Evolutionary conservation across 1,140 invertebrate genomes (phyloP).

Genomic region (Drosophila sechellia): DNA sequence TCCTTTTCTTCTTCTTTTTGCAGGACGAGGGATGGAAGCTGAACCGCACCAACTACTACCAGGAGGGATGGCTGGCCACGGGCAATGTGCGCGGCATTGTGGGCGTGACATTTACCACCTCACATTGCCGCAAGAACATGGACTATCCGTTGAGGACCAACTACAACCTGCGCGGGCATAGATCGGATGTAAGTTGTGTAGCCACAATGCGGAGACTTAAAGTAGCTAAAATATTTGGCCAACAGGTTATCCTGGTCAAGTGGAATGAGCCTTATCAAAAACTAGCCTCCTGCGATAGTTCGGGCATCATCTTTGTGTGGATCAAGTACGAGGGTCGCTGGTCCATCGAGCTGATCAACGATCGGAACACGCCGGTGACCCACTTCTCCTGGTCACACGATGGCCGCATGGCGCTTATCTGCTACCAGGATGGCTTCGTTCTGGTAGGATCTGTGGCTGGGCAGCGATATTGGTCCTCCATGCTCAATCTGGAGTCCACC

Average conservation of each 20-base stretch:
- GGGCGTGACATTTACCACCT: constrained; percentile 97
- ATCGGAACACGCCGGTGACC: constrained; percentile 97
- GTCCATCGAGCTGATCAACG: constrained; percentile 99
- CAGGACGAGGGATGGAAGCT: constrained; percentile 97
- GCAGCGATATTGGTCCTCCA: constrained; percentile 99
- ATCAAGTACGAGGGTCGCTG: constrained; percentile 99
- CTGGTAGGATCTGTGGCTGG: constrained; percentile 98
- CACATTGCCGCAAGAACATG: constrained; percentile 92
- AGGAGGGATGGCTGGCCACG: constrained; percentile 99
- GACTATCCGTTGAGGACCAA: constrained; percentile 96
- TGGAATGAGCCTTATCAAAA: constrained; percentile 99
- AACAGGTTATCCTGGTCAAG: constrained; percentile 96
- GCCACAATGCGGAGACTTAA: no score
- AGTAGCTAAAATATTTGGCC: no score
- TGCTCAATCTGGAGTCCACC: constrained; percentile 96
- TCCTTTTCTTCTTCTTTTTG: constrained; percentile 29
- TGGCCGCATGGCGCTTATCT: constrained; percentile 98
- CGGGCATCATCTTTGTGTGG: constrained; percentile 99
- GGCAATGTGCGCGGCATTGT: constrained; percentile 97
- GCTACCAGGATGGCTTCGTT: constrained; percentile 99
- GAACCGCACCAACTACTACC: constrained; percentile 97
- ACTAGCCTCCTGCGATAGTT: constrained; percentile 98
- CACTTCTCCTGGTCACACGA: constrained; percentile 99
- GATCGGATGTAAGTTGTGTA: constrained; percentile 92
- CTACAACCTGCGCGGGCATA: constrained; percentile 98